These are phyloP conservation scores for Lasioglossum leucozonium DNA, from an alignment of 2,888 invertebrate genomes.

Conservation along the genomic window DNA sequence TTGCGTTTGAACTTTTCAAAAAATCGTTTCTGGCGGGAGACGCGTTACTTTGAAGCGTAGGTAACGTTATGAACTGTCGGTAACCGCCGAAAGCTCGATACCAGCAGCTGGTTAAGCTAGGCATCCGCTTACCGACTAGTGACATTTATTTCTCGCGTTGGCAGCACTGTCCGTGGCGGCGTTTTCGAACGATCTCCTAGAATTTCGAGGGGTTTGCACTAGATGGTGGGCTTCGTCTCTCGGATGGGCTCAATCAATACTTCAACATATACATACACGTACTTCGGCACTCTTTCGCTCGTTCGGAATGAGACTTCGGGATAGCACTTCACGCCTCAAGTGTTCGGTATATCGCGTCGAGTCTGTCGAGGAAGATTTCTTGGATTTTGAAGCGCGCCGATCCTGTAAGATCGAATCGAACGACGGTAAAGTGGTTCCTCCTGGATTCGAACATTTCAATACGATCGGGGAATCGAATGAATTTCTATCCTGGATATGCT, in stretches of 20 bases:
- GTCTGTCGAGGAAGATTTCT: background rate
- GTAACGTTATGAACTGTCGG: conserved; percentile 22
- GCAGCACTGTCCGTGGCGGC: conserved; percentile 17
- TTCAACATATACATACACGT: background rate
- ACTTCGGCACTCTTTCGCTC: background rate
- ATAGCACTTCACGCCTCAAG: conserved; percentile 23
- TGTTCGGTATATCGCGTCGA: background rate
- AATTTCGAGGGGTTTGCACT: conserved; percentile 16
- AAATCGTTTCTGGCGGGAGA: too few relatives aligned
- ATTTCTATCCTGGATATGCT: background rate
- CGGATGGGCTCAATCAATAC: conserved; percentile 31
- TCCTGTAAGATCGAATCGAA: background rate
- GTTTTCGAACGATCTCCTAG: background rate
- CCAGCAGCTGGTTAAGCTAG: conserved; percentile 23
- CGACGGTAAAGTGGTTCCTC: background rate
- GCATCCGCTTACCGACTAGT: conserved; percentile 39
- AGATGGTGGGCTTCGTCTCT: conserved; percentile 44
- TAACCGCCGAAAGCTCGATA: conserved; percentile 12
- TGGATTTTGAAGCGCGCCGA: background rate
- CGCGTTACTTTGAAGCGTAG: too few relatives aligned
- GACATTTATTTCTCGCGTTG: conserved; percentile 21
- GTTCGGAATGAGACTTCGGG: background rate
- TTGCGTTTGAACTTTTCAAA: background rate
- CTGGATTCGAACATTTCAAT: background rate
- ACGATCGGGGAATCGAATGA: background rate